These are phyloP conservation scores for Dasyornis broadbenti DNA, from an alignment of 2,113 vertebrate species.

Conservation along the genomic window DNA sequence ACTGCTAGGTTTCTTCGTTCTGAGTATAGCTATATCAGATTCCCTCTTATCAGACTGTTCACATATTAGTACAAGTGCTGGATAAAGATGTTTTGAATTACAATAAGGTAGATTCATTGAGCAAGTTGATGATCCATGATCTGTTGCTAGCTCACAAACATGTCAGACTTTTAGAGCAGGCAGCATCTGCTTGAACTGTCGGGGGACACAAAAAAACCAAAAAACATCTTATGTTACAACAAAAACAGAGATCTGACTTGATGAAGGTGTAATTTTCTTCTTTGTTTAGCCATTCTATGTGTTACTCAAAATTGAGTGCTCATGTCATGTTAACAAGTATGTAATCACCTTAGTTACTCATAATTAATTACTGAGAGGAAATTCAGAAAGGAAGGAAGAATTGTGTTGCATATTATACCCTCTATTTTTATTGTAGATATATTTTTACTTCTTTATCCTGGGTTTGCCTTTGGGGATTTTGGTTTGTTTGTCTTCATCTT, in stretches of 20 bases:
- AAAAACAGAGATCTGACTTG: neutral
- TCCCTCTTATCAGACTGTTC: neutral
- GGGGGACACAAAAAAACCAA: neutral
- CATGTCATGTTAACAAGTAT: neutral
- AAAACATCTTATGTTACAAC: neutral
- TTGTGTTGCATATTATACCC: neutral
- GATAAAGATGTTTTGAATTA: neutral
- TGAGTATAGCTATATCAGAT: neutral
- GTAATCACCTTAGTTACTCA: neutral
- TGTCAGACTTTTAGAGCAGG: neutral
- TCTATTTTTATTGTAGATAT: neutral
- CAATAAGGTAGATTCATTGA: neutral
- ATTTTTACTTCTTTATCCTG: neutral
- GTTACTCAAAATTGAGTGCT: neutral
- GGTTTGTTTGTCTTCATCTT: neutral
- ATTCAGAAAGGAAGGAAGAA: neutral
- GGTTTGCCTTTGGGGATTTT: neutral
- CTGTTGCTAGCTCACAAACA: neutral
- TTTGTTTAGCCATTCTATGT: neutral
- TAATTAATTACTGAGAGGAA: neutral
- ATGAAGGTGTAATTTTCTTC: neutral
- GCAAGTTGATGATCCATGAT: constrained; percentile 12
- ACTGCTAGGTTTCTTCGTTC: neutral
- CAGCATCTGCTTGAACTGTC: constrained; percentile 24
- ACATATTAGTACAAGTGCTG: neutral